Conservation (phyloP, 2,113 vertebrate genomes). For the Miniopterus natalensis region DNA sequence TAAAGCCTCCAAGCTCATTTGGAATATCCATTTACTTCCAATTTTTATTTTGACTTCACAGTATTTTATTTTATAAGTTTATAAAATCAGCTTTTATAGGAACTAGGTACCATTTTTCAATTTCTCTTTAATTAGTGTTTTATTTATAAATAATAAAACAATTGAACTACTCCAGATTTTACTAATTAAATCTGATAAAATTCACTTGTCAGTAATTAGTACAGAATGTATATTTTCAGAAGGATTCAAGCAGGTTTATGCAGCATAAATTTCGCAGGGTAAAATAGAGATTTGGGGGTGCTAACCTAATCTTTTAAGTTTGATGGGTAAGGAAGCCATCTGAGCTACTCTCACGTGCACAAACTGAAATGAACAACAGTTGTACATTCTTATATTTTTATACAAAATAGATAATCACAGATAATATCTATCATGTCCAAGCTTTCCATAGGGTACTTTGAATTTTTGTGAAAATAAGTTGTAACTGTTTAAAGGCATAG, state of each 20-base stretch:
- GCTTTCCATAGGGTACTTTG: conserved; percentile 3
- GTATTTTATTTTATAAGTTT: conserved; percentile 53
- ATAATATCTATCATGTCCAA: not conserved
- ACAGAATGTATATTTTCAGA: conserved; percentile 25
- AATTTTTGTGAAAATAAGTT: conserved; percentile 47
- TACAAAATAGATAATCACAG: not conserved
- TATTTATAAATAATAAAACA: conserved; percentile 47
- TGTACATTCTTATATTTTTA: conserved; percentile 7
- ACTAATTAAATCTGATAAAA: conserved; percentile 49
- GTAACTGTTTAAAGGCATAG: not conserved
- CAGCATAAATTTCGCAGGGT: not conserved
- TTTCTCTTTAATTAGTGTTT: conserved; percentile 34
- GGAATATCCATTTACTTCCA: conserved; percentile 20
- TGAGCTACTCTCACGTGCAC: not conserved
- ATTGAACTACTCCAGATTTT: not conserved
- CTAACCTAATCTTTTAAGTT: not conserved
- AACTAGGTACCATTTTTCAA: not conserved
- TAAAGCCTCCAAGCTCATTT: not conserved
- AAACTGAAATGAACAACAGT: not conserved
- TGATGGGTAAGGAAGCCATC: not conserved
- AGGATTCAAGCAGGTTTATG: not conserved
- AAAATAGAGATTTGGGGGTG: not conserved
- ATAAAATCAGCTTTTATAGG: conserved; percentile 1
- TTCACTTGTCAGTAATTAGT: conserved; percentile 44
- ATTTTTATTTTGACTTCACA: conserved; percentile 23